Evolutionary conservation across 2,888 invertebrate species (phyloP).

Genomic region (Nowickia ferox): DNA sequence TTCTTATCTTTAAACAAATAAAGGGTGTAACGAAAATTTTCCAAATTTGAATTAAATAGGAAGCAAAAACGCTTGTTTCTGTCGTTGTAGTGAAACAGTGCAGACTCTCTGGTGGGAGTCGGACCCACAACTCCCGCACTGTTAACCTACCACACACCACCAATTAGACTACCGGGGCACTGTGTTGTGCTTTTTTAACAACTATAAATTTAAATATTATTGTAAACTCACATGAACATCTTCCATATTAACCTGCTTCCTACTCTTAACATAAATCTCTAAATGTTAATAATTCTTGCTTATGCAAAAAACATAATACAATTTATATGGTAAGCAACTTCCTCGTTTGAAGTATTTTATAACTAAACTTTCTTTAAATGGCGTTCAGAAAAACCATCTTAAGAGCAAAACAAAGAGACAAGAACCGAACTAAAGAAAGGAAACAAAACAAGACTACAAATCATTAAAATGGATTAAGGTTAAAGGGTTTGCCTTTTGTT

Average conservation of each 20-base stretch:
- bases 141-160: too few species aligned
- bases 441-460: constrained; percentile 28
- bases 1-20: too few species aligned
- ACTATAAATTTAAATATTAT: too few species aligned
- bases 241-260: background rate
- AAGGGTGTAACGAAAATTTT: too few species aligned
- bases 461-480: constrained; percentile 68
- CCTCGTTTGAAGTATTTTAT: constrained; percentile 10
- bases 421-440: background rate
- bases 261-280: background rate
- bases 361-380: constrained; percentile 14
- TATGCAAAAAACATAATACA: background rate
- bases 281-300: background rate
- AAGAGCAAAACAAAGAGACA: background rate
- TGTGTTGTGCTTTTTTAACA: too few species aligned
- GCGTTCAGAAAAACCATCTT: background rate
- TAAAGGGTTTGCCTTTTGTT: constrained; percentile 28
- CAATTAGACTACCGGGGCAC: too few species aligned
- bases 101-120: too few species aligned
- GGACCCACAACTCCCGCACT: too few species aligned
- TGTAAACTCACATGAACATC: too few species aligned
- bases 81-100: too few species aligned
- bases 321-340: background rate
- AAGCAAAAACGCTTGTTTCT: too few species aligned
- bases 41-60: too few species aligned